A percentile compares a stretch with the other conserved stretches of the same genome.
Conservation (phyloP, 1,140 invertebrate species). For the Leptopilina clavipes region DNA sequence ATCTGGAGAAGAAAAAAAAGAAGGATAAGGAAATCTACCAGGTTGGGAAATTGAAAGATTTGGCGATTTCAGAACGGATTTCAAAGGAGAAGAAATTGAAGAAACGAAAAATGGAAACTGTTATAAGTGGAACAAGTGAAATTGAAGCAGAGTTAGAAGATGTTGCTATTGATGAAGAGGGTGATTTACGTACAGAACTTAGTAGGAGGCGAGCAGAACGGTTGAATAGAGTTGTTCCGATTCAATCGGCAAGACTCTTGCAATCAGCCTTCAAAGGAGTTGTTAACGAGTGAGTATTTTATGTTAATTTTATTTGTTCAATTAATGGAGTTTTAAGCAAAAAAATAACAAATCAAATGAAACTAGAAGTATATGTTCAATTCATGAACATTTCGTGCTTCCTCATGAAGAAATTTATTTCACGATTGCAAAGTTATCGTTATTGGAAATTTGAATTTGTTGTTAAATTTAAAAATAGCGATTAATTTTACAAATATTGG, state of each 20-base stretch:
- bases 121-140: slow-evolving; percentile 48
- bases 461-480: too few species aligned
- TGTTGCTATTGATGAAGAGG: slow-evolving; percentile 63
- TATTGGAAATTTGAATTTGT: too few species aligned
- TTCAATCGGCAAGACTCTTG: slow-evolving; percentile 69
- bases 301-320: slow-evolving; percentile 38
- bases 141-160: slow-evolving; percentile 54
- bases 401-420: too few species aligned
- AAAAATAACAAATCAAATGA: too few species aligned
- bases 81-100: slow-evolving; percentile 68
- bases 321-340: slow-evolving; percentile 33
- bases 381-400: too few species aligned
- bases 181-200: slow-evolving; percentile 66
- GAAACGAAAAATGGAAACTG: slow-evolving; percentile 58
- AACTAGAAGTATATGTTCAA: too few species aligned
- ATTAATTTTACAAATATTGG: too few species aligned
- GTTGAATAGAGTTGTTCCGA: slow-evolving; percentile 63
- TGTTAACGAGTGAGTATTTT: slow-evolving; percentile 69
- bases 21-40: slow-evolving; percentile 71
- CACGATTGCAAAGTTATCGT: too few species aligned
- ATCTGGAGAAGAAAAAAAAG: slow-evolving; percentile 61
- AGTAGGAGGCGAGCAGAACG: slow-evolving; percentile 69
- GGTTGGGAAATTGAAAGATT: slow-evolving; percentile 65
- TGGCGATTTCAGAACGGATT: slow-evolving; percentile 65
- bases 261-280: slow-evolving; percentile 73